phyloP scores from a whole-genome alignment of 1,140 invertebrate species.

The Neotoxoptera formosana region DNA sequence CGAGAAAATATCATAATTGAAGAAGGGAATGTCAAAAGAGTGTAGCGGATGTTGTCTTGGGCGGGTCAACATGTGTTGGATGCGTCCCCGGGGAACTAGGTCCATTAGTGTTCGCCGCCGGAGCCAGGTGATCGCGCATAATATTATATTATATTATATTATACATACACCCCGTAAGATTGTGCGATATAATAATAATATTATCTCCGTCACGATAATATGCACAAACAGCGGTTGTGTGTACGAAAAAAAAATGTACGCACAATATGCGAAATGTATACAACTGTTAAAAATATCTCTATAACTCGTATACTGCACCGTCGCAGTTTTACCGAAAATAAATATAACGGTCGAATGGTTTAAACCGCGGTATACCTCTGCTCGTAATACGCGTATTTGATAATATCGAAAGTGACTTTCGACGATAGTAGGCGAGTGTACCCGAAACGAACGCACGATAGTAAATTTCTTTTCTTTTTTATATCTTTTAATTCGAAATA shows the following conservation, averaged over 20 bases:
- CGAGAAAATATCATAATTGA: slow-evolving; percentile 39
- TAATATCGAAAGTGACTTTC: background rate
- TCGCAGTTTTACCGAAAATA: background rate
- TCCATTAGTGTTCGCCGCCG: slow-evolving; percentile 45
- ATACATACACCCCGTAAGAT: background rate
- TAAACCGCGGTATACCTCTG: background rate
- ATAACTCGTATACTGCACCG: no score
- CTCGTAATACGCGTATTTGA: background rate
- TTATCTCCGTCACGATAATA: background rate
- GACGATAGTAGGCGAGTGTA: background rate
- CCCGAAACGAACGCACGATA: background rate
- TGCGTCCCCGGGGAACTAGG: slow-evolving; percentile 46
- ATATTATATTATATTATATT: no score
- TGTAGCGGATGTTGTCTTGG: slow-evolving; percentile 55
- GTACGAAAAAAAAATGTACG: no score
- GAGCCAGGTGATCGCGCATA: slow-evolving; percentile 47
- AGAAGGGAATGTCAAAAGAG: slow-evolving; percentile 20
- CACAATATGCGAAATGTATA: no score
- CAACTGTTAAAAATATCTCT: no score
- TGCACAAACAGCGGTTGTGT: background rate
- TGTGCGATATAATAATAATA: background rate
- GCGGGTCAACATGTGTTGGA: slow-evolving; percentile 57
- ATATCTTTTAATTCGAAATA: no score
- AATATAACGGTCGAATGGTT: background rate
- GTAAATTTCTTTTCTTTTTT: no score